A percentile compares a stretch with the other conserved stretches of the same genome.
Conservation (phyloP, 1,140 invertebrate genomes). For the Panonychus citri region DNA sequence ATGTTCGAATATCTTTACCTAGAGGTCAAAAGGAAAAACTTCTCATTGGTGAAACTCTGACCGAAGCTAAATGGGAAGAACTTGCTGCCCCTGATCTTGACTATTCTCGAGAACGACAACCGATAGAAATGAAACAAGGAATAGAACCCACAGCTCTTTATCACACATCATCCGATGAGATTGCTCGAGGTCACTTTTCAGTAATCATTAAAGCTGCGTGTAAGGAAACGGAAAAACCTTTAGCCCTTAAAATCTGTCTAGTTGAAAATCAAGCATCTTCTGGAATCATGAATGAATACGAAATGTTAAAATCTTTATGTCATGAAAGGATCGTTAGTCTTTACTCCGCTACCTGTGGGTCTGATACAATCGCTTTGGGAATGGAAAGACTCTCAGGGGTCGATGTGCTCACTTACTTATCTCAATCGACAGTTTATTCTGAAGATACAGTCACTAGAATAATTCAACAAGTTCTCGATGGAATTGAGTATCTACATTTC, state of each 20-base stretch:
- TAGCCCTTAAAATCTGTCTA: slow-evolving; percentile 12
- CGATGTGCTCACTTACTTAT: slow-evolving; percentile 67
- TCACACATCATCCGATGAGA: slow-evolving; percentile 49
- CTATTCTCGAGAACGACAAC: slow-evolving; percentile 42
- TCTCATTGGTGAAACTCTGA: background rate
- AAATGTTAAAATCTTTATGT: slow-evolving; percentile 46
- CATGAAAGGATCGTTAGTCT: slow-evolving; percentile 62
- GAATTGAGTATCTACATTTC: slow-evolving; percentile 75
- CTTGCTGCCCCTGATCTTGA: slow-evolving; percentile 29
- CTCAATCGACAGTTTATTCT: slow-evolving; percentile 58
- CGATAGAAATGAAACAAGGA: slow-evolving; percentile 11
- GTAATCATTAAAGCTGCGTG: slow-evolving; percentile 46
- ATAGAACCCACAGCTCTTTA: slow-evolving; percentile 37
- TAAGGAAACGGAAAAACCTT: slow-evolving; percentile 7
- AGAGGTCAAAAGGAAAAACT: slow-evolving; percentile 15
- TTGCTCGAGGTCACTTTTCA: slow-evolving; percentile 55
- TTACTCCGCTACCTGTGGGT: slow-evolving; percentile 25
- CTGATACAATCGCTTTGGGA: slow-evolving; percentile 21
- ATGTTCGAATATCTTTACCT: slow-evolving; percentile 39
- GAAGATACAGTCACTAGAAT: slow-evolving; percentile 70
- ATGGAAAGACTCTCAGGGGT: slow-evolving; percentile 70
- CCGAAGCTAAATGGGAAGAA: slow-evolving; percentile 25
- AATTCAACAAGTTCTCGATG: slow-evolving; percentile 58
- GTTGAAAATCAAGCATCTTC: background rate
- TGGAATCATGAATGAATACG: slow-evolving; percentile 36